A percentile compares a stretch with the other conserved stretches of the same genome.
Conservation (phyloP, 30 jellyfish, hydroid and myxozoan species). For the Calvadosia cruxmelitensis region DNA sequence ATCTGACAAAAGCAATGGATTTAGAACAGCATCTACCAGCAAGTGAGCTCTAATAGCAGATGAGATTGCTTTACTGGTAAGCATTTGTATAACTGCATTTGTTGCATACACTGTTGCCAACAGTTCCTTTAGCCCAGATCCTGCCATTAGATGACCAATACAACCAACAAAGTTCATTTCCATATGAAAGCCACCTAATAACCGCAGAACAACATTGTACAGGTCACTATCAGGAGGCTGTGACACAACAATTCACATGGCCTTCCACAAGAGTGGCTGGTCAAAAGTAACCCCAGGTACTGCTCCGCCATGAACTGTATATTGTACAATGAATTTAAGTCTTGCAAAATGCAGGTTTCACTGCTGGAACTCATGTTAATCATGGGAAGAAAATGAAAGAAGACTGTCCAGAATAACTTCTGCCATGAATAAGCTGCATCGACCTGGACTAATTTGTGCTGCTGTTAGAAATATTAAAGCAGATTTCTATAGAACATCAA, state of each 20-base stretch:
- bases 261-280: not conserved
- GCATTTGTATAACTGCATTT: slow-evolving; percentile 28
- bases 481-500: not conserved
- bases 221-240: slow-evolving; percentile 6
- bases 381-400: slow-evolving; percentile 15
- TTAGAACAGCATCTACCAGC: slow-evolving; percentile 28
- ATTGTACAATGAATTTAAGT: not conserved
- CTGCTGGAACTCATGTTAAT: slow-evolving; percentile 10
- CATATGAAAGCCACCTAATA: slow-evolving; percentile 25
- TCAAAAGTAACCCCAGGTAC: not conserved
- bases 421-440: slow-evolving; percentile 4
- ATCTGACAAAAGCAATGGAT: slow-evolving; percentile 16
- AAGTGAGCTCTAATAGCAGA: slow-evolving; percentile 34
- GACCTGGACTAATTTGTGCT: not conserved
- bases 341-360: slow-evolving; percentile 2
- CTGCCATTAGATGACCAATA: slow-evolving; percentile 26
- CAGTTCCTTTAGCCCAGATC: slow-evolving; percentile 24
- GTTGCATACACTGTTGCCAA: slow-evolving; percentile 24
- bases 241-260: not conserved
- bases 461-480: not conserved
- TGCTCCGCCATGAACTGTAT: not conserved
- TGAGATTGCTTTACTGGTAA: slow-evolving; percentile 27
- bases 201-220: slow-evolving; percentile 10
- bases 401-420: slow-evolving; percentile 8
- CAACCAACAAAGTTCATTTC: slow-evolving; percentile 31